These are phyloP conservation scores for Prunella fulvescens DNA, from an alignment of 2,113 vertebrate genomes.

Conservation along the genomic window DNA sequence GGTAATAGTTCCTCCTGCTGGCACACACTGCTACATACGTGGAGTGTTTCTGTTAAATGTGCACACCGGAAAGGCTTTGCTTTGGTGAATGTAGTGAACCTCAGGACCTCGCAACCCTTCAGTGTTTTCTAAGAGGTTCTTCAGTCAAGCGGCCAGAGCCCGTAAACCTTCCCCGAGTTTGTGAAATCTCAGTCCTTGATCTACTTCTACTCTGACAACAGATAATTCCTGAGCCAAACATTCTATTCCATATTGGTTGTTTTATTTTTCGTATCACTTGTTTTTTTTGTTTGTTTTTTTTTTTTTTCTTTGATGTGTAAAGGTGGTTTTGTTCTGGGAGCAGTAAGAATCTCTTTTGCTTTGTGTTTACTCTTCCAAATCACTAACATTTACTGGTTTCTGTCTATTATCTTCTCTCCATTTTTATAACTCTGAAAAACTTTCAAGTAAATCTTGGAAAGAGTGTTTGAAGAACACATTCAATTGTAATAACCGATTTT, in stretches of 20 bases:
- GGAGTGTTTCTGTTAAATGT: not conserved
- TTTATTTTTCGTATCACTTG: not conserved
- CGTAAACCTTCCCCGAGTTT: not conserved
- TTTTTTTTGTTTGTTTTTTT: no score
- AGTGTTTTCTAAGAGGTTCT: not conserved
- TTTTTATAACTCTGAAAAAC: not conserved
- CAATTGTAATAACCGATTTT: not conserved
- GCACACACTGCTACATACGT: rapidly evolving
- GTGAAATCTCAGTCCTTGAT: not conserved
- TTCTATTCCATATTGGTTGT: not conserved
- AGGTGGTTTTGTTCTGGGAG: not conserved
- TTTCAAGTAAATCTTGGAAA: not conserved
- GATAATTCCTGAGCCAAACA: not conserved
- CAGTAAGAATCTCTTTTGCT: not conserved
- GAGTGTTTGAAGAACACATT: not conserved
- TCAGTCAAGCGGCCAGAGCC: not conserved
- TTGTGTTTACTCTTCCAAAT: not conserved
- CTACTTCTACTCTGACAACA: not conserved
- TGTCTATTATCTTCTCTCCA: not conserved
- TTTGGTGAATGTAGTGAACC: not conserved
- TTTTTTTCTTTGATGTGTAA: not conserved
- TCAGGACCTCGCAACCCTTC: not conserved
- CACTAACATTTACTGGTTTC: not conserved
- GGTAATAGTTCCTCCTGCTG: not conserved
- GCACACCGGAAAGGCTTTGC: not conserved